Evolutionary conservation across 2,113 vertebrate genomes (phyloP).

Genomic region (Trochalopteron elliotii): DNA sequence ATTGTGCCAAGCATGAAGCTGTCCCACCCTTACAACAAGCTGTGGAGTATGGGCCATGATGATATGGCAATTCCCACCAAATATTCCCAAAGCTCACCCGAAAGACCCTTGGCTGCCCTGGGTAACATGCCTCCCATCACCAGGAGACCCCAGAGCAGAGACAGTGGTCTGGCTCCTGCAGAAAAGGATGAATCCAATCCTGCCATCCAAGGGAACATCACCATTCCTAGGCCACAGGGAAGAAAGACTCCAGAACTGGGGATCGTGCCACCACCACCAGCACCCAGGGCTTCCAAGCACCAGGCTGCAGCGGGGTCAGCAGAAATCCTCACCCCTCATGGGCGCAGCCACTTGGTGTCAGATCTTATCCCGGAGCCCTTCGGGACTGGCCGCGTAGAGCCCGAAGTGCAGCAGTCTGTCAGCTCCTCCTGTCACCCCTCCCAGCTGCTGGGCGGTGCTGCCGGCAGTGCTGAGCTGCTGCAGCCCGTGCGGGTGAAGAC

Average conservation of each 20-base stretch:
- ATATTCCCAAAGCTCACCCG: conserved; percentile 63
- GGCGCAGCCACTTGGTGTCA: conserved; percentile 19
- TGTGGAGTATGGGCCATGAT: conserved; percentile 83
- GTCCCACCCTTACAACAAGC: conserved; percentile 84
- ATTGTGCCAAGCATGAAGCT: conserved; percentile 82
- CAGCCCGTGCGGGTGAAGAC: conserved; percentile 70
- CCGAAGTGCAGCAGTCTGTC: conserved; percentile 71
- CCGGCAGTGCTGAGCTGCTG: conserved; percentile 69
- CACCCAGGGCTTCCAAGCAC: conserved; percentile 74
- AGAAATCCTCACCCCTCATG: conserved; percentile 9
- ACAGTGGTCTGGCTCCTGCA: conserved; percentile 31
- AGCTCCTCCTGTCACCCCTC: conserved; percentile 6
- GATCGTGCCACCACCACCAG: conserved; percentile 81
- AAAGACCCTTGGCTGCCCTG: conserved; percentile 67
- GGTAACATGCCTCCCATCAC: conserved; percentile 45
- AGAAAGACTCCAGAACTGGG: conserved; percentile 90
- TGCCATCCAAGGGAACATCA: conserved; percentile 78
- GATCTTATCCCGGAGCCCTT: conserved; percentile 58
- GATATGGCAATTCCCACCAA: conserved; percentile 76
- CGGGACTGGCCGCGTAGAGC: conserved; percentile 44
- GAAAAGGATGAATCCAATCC: conserved; percentile 55
- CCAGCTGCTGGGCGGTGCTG: neutral
- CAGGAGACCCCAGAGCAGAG: conserved; percentile 56
- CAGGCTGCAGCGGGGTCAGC: neutral
- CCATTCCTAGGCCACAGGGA: conserved; percentile 91